A percentile compares a stretch with the other conserved stretches of the same genome.
phyloP scores from a whole-genome alignment of 64 coral and sea anemone species.

The Anthopleura sola region DNA sequence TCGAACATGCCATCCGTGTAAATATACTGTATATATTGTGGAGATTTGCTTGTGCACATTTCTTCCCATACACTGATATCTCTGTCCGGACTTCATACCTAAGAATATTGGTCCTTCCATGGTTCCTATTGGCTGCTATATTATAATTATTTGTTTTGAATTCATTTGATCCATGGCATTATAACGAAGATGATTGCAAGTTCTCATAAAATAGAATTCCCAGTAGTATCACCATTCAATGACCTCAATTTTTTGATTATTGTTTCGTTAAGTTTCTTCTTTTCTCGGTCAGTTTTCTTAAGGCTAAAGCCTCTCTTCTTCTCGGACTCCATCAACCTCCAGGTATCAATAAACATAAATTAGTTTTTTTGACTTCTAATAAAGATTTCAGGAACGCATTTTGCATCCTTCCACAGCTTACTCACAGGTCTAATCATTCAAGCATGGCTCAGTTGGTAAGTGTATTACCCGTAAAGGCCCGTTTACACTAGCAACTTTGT shows the following conservation, averaged over 20 bases:
- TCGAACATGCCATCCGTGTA: too few species aligned
- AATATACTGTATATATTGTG: too few species aligned
- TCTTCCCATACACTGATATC: too few species aligned
- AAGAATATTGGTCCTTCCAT: background rate
- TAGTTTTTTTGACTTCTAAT: too few species aligned
- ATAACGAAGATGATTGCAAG: background rate
- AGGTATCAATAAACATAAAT: background rate
- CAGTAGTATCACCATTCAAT: slow-evolving; percentile 62
- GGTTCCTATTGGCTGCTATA: background rate
- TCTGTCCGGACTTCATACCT: too few species aligned
- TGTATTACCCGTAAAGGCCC: too few species aligned
- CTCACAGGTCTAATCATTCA: too few species aligned
- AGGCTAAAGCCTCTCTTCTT: slow-evolving; percentile 77
- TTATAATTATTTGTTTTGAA: background rate
- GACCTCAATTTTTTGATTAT: slow-evolving; percentile 68
- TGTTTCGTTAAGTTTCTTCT: slow-evolving; percentile 90
- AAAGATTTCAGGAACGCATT: too few species aligned
- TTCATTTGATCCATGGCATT: background rate
- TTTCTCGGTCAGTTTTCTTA: slow-evolving; percentile 86
- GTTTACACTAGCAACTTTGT: too few species aligned
- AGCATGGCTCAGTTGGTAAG: too few species aligned
- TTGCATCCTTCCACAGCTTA: too few species aligned
- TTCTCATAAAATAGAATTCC: slow-evolving; percentile 29
- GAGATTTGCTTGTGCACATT: too few species aligned
- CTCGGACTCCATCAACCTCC: slow-evolving; percentile 82